Percentiles rank a stretch among this genome's conserved stretches.
Evolutionary conservation across 2,797 vertebrate genomes (phyloP).

Genomic region (Notolabrus celidotus): DNA sequence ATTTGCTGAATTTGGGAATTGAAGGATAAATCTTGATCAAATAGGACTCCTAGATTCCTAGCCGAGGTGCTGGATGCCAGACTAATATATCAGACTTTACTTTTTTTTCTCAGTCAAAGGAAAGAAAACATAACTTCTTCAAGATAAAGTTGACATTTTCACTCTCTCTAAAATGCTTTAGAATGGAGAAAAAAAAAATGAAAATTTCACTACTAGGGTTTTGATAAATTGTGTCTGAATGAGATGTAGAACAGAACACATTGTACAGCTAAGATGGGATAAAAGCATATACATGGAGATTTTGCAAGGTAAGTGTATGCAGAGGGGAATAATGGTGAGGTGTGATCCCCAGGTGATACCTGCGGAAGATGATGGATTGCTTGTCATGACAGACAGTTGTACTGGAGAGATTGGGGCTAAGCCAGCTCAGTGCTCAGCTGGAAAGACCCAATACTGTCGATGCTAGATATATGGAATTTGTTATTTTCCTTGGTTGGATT

Average conservation of each 20-base stretch:
- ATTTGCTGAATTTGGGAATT: too few species aligned
- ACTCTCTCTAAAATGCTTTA: too few species aligned
- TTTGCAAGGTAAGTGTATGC: constrained; percentile 16
- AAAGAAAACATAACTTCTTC: too few species aligned
- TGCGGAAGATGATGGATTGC: constrained; percentile 50
- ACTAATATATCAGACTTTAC: too few species aligned
- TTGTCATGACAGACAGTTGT: constrained; percentile 34
- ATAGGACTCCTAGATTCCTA: too few species aligned
- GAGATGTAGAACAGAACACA: background rate
- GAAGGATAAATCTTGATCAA: too few species aligned
- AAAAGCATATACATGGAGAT: background rate
- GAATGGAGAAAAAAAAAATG: too few species aligned
- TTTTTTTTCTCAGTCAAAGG: too few species aligned
- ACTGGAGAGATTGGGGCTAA: constrained; percentile 18
- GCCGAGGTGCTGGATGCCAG: too few species aligned
- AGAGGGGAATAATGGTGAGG: constrained; percentile 15
- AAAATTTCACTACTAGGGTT: background rate
- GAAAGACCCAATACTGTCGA: constrained; percentile 8
- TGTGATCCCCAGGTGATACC: constrained; percentile 38
- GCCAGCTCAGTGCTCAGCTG: background rate
- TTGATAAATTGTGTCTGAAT: background rate
- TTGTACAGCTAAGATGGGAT: background rate
- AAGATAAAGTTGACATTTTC: too few species aligned
- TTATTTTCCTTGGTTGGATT: background rate
- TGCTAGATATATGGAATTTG: background rate